phyloP scores from a whole-genome alignment of 2,888 invertebrate species.

The Ectemnius cavifrons region DNA sequence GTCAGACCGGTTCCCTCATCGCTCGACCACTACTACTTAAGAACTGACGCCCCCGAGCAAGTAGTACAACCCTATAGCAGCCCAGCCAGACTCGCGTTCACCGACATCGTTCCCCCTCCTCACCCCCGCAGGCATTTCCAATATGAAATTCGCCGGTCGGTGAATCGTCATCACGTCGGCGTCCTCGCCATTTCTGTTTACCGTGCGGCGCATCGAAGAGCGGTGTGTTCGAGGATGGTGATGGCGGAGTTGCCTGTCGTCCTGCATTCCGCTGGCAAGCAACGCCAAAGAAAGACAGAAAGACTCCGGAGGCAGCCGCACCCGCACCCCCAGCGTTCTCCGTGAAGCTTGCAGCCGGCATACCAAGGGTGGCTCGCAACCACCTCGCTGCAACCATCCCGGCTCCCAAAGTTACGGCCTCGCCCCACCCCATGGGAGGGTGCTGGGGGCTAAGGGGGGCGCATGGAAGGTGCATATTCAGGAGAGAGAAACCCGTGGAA shows the following conservation, averaged over 20 bases:
- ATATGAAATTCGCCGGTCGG: neutral
- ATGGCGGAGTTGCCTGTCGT: conserved; percentile 40
- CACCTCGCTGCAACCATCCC: conserved; percentile 2
- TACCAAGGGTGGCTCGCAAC: conserved; percentile 13
- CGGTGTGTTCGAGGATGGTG: conserved; percentile 55
- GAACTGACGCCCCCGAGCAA: no score
- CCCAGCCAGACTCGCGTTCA: no score
- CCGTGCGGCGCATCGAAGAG: conserved; percentile 44
- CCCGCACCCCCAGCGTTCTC: conserved; percentile 26
- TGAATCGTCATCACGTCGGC: conserved; percentile 52
- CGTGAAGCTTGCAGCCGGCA: conserved; percentile 15
- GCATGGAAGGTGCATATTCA: conserved; percentile 62
- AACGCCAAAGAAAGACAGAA: conserved; percentile 56
- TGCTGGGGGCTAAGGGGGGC: neutral
- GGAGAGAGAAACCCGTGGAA: conserved; percentile 56
- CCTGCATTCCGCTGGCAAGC: conserved; percentile 63
- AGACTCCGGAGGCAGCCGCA: conserved; percentile 45
- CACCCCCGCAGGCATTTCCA: neutral
- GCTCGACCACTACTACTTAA: no score
- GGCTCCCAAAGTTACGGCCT: conserved; percentile 5
- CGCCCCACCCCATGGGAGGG: neutral
- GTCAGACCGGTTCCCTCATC: no score
- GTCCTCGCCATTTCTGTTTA: conserved; percentile 58
- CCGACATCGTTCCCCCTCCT: no score
- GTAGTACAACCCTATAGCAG: neutral